Evolutionary conservation across 2,113 vertebrate genomes (phyloP), one percentile per base, ranked within the genome.

Genomic region (Osmerus mordax): DNA sequence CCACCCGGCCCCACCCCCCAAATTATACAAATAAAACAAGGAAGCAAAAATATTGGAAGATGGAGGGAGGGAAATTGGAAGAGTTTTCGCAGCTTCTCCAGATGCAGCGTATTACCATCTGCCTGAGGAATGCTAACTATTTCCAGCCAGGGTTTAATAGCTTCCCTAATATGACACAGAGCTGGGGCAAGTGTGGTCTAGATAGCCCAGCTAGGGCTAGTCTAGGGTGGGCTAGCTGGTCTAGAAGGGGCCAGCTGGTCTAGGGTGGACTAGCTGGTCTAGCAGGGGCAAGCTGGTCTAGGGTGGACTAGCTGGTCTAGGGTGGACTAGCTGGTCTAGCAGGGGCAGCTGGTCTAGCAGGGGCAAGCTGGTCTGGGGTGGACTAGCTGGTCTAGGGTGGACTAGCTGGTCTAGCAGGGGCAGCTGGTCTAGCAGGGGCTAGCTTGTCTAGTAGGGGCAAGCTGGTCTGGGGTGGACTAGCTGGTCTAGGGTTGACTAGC

Each of bases 61-160:
- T 47, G 29, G 18, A 55, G 66, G 70, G 70, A 67, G 77, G 74
- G 68, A 80, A 79, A 72, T 73, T 74, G 83, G 76, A 78, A 76
- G 21, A n/a, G 65, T 78, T 79, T 83, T 70, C 29, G 18, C 69
- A 71, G 79, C 77, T 87, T 81, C 64, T 77, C 81, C 87, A 86
- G 86, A 87, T 86, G 80, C 70, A 83, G 82, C 11, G 0, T 73
- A 87, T 91, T 84, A 87, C 85, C 81, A 81, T 85, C 81, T 84
- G 87, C 74, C 69, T 64, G 70, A 83, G 84, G 88, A 89, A 90
- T 88, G 84, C 65, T 72, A 86, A 81, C 78, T 82, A 87, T 89
- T 89, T 89, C 83, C 85, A 90, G 74, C 68, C 68, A 16, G 60
- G 79, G 77, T 87, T 88, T 86, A 90, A 83, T 78, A 86, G 84